Evolutionary conservation across 2,888 invertebrate genomes (phyloP).

Genomic region (Calameuta pallipes): DNA sequence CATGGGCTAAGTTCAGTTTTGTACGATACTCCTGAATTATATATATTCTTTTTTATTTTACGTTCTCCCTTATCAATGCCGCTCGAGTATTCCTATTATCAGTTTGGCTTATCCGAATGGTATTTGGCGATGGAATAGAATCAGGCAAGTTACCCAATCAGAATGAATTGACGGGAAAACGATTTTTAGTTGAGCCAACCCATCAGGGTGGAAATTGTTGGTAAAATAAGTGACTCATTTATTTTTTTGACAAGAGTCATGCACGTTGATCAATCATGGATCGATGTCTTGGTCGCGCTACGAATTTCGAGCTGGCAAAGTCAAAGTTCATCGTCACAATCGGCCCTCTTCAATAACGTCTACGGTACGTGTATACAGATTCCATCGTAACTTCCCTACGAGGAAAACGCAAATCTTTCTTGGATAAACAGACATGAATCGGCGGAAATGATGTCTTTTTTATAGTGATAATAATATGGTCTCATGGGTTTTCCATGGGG

Average conservation of each 20-base stretch:
- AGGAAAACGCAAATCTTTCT: background rate
- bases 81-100: no score
- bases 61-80: no score
- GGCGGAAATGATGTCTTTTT: conserved; percentile 17
- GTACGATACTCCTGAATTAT: no score
- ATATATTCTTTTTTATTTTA: no score
- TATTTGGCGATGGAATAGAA: no score
- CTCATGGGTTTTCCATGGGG: conserved; percentile 34
- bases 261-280: conserved; percentile 16
- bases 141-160: no score
- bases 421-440: conserved; percentile 29
- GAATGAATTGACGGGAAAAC: no score
- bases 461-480: conserved; percentile 40
- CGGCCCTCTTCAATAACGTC: conserved; percentile 12
- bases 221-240: background rate
- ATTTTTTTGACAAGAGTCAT: background rate
- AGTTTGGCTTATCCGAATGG: no score
- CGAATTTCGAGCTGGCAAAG: conserved; percentile 13
- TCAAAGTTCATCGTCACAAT: conserved; percentile 24
- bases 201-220: no score
- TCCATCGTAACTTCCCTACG: background rate
- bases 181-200: no score
- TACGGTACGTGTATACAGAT: no score
- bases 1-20: no score
- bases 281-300: conserved; percentile 22